These are phyloP conservation scores for Eulemur albifrons DNA, from an alignment of 2,797 vertebrate genomes.

Conservation along the genomic window DNA sequence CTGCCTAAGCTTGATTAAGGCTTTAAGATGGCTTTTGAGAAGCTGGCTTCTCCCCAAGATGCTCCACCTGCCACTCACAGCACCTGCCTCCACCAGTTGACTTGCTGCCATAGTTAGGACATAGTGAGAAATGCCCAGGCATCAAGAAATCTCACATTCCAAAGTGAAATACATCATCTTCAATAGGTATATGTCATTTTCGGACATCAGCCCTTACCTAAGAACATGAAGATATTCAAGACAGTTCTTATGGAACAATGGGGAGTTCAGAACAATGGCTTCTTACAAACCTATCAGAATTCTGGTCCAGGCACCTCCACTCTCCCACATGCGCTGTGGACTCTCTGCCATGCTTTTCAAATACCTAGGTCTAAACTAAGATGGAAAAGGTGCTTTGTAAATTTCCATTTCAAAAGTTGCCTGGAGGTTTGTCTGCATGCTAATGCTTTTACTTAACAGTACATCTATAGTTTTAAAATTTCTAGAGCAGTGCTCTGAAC, in stretches of 20 bases:
- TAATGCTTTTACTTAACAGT: neutral
- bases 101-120: neutral
- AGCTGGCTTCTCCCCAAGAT: neutral
- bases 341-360: neutral
- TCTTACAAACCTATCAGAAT: neutral
- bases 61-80: neutral
- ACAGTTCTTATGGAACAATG: neutral
- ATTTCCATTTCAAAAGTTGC: conserved; percentile 29
- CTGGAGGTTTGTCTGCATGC: neutral
- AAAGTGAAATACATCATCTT: neutral
- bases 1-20: neutral
- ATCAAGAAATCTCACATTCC: neutral
- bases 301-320: neutral
- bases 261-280: neutral
- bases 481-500: neutral
- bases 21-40: neutral
- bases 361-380: neutral
- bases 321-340: neutral
- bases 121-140: neutral
- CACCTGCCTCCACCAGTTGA: neutral
- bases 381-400: neutral
- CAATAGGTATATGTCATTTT: neutral
- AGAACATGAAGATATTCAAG: neutral
- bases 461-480: neutral
- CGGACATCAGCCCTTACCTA: neutral